Evolutionary conservation across 1,140 invertebrate genomes (phyloP).

Genomic region (Thrips palmi): DNA sequence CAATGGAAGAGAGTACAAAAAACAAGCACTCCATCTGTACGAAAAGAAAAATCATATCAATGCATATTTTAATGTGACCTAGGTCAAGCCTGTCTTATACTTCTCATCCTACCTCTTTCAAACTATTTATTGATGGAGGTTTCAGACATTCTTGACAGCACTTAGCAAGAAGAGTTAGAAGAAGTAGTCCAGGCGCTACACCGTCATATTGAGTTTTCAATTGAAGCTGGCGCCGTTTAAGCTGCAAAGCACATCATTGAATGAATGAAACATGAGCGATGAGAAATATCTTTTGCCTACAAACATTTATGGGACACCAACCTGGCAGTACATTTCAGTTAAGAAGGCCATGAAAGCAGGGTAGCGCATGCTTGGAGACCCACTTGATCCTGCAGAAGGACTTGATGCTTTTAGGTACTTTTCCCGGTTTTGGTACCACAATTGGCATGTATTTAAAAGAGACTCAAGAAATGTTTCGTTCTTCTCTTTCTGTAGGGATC

Average conservation of each 20-base stretch:
- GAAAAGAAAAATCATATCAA: constrained; percentile 16
- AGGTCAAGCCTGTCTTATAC: too few relatives aligned
- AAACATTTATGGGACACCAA: constrained; percentile 16
- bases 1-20: constrained; percentile 68
- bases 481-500: constrained; percentile 43
- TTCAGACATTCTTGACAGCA: constrained; percentile 68
- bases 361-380: constrained; percentile 36
- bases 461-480: constrained; percentile 77
- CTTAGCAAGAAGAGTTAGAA: constrained; percentile 61
- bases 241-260: constrained; percentile 19
- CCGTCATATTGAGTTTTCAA: constrained; percentile 42
- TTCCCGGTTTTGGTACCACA: constrained; percentile 73
- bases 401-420: constrained; percentile 29
- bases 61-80: not conserved
- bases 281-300: not conserved
- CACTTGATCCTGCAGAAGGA: constrained; percentile 20
- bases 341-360: constrained; percentile 74
- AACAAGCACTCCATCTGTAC: constrained; percentile 67
- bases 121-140: constrained; percentile 49
- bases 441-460: constrained; percentile 69
- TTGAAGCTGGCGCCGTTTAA: constrained; percentile 55
- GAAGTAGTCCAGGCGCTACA: constrained; percentile 46
- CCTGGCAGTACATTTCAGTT: constrained; percentile 73
- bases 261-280: not conserved
- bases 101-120: constrained; percentile 41